These are phyloP conservation scores for Xenops minutus DNA, from an alignment of 2,797 vertebrate species.

Conservation along the genomic window DNA sequence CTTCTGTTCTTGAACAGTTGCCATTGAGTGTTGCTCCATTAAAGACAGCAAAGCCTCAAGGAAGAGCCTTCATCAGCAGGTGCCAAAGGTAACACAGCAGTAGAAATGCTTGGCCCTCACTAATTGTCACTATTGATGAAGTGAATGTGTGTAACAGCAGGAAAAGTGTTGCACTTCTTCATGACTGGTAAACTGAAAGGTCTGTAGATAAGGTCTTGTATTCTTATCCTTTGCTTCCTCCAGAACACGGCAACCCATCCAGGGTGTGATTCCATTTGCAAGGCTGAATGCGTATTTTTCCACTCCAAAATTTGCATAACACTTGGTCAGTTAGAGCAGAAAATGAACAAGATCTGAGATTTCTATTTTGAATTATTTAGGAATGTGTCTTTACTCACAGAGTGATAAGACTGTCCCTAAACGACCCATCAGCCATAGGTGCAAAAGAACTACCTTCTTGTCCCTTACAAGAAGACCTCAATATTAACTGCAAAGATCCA, in stretches of 20 bases:
- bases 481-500: not conserved
- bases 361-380: slow-evolving; percentile 16
- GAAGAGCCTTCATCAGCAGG: not conserved
- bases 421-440: not conserved
- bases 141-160: not conserved
- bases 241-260: not conserved
- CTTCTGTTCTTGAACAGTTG: not conserved
- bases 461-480: not conserved
- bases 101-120: not conserved
- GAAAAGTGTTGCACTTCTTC: not conserved
- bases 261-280: not conserved
- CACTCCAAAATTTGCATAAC: not conserved
- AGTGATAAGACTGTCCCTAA: not conserved
- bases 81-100: not conserved
- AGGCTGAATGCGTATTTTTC: not conserved
- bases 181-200: not conserved
- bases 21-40: not conserved
- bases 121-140: not conserved
- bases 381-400: not conserved
- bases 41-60: not conserved
- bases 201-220: not conserved
- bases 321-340: not conserved
- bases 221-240: not conserved
- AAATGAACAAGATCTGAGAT: not conserved
- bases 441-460: not conserved